phyloP scores from a whole-genome alignment of 2,113 vertebrate species.

The Crotophaga sulcirostris region DNA sequence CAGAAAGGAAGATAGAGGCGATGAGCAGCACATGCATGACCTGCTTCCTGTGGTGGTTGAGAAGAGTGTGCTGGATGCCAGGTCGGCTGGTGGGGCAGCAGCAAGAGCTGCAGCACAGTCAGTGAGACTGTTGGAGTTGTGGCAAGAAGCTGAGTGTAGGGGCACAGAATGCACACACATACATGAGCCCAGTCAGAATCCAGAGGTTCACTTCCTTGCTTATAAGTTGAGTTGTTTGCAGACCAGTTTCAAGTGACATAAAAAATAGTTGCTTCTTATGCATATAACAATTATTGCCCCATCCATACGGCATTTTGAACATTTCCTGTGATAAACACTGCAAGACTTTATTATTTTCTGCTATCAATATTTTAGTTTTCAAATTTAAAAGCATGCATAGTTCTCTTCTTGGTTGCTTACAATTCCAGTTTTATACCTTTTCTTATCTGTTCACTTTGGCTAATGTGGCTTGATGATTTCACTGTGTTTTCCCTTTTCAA shows the following conservation, averaged over 20 bases:
- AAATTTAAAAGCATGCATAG: not conserved
- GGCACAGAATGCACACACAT: not conserved
- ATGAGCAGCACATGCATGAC: not conserved
- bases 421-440: not conserved
- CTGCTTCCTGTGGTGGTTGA: not conserved
- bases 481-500: conserved; percentile 47
- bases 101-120: not conserved
- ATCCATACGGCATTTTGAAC: not conserved
- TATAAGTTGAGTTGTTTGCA: not conserved
- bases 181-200: not conserved
- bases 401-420: conserved; percentile 16
- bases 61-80: not conserved
- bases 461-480: conserved; percentile 53
- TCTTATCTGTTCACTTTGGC: conserved; percentile 50
- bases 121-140: fast-evolving
- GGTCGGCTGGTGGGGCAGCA: not conserved
- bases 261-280: not conserved
- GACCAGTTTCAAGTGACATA: not conserved
- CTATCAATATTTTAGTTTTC: not conserved
- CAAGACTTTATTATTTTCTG: not conserved
- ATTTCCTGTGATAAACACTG: not conserved
- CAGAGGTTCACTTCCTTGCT: not conserved
- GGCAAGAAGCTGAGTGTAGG: not conserved
- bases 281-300: not conserved
- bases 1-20: not conserved